phyloP scores from a whole-genome alignment of 2,113 vertebrate genomes.

The Cavia aperea region DNA sequence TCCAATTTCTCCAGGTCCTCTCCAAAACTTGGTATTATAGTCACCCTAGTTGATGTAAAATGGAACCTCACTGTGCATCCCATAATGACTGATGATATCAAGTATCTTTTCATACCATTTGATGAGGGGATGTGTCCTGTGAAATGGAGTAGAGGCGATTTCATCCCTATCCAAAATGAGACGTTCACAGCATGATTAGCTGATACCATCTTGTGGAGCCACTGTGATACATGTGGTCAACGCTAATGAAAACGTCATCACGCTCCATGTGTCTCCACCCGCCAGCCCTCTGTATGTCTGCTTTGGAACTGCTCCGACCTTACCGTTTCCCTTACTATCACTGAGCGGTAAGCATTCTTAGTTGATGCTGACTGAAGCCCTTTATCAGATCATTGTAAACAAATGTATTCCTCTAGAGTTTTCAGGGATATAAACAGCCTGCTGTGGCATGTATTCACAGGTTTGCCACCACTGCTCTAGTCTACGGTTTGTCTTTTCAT shows the following conservation, averaged over 20 bases:
- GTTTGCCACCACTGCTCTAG: background rate
- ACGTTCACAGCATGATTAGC: background rate
- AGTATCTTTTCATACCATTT: background rate
- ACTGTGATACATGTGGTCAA: background rate
- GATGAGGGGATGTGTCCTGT: too few relatives aligned
- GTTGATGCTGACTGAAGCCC: background rate
- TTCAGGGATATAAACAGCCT: background rate
- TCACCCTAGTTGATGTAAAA: background rate
- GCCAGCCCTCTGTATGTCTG: accelerated
- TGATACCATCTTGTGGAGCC: too few relatives aligned
- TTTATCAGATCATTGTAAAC: accelerated
- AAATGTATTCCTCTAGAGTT: background rate
- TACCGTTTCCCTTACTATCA: background rate
- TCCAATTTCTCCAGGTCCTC: accelerated
- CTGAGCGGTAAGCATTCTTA: background rate
- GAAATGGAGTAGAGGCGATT: background rate
- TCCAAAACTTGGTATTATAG: accelerated
- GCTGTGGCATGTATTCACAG: background rate
- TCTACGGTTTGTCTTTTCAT: background rate
- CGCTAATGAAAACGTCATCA: background rate
- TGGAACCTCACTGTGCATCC: background rate
- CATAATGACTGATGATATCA: background rate
- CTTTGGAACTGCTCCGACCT: background rate
- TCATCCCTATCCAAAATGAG: background rate
- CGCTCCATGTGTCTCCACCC: too few relatives aligned